A percentile compares a stretch with the other conserved stretches of the same genome.
Conservation (phyloP, 2,888 invertebrate species). For the Poecilobothrus nobilitatus region DNA sequence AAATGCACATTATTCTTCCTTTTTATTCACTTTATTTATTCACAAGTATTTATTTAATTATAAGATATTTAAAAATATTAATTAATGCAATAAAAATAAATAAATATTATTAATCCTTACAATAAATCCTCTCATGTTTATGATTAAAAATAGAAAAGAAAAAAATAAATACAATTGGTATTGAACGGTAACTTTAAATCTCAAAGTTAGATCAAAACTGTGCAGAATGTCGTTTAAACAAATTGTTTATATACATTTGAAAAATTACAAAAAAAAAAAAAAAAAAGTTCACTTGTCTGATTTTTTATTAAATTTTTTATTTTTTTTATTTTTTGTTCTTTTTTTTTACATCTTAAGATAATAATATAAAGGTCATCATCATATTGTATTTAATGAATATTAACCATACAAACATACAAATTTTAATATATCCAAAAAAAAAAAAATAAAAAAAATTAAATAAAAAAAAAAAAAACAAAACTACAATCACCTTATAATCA, state of each 20-base stretch:
- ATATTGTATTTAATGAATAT: not conserved
- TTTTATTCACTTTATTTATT: too few relatives aligned
- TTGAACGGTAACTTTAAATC: not conserved
- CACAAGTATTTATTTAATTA: not conserved
- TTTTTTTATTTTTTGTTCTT: too few relatives aligned
- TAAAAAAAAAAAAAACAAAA: too few relatives aligned
- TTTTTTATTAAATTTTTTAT: too few relatives aligned
- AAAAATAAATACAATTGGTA: not conserved
- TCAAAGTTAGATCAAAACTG: slow-evolving; percentile 2
- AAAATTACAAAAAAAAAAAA: not conserved
- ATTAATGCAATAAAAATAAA: not conserved
- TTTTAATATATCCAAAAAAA: not conserved
- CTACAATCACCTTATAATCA: too few relatives aligned
- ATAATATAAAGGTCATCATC: slow-evolving; percentile 4
- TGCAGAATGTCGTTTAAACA: not conserved
- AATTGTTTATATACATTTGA: slow-evolving; percentile 1
- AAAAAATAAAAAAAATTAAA: too few relatives aligned
- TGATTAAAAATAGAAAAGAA: slow-evolving; percentile 21
- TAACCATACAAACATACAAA: not conserved
- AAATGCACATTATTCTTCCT: too few relatives aligned
- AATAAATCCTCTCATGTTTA: slow-evolving; percentile 39
- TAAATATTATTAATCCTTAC: slow-evolving; percentile 28
- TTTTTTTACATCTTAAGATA: too few relatives aligned
- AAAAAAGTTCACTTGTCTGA: not conserved
- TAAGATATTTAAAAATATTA: not conserved